phyloP scores from a whole-genome alignment of 2,888 invertebrate genomes.

The Polymixis flavicincta region DNA sequence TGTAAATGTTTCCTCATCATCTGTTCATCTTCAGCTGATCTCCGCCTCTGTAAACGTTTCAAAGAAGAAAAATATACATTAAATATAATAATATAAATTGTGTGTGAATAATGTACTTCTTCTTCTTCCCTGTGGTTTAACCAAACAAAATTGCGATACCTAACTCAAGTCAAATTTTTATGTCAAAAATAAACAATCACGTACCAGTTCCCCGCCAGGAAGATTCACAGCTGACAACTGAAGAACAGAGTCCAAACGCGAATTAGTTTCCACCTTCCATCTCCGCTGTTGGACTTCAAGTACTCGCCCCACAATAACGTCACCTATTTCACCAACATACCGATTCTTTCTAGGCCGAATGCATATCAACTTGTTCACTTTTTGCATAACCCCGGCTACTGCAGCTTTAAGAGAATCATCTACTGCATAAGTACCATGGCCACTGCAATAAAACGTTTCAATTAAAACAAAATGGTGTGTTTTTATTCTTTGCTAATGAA shows the following conservation, averaged over 20 bases:
- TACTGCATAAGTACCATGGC: conserved; percentile 98
- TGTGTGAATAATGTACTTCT: no score
- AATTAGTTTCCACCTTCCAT: conserved; percentile 99
- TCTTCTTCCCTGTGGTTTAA: no score
- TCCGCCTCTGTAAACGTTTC: conserved; percentile 91
- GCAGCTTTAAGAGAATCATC: conserved; percentile 96
- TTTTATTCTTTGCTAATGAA: background rate
- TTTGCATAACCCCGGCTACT: conserved; percentile 98
- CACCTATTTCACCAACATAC: conserved; percentile 98
- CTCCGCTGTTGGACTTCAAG: conserved; percentile 98
- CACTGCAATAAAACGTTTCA: conserved; percentile 90
- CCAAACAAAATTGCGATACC: no score
- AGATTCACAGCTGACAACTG: conserved; percentile 98
- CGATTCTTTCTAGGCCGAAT: conserved; percentile 97
- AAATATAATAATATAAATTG: no score
- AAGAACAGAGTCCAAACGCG: conserved; percentile 96
- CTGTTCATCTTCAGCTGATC: conserved; percentile 98
- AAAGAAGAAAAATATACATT: no score
- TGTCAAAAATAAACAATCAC: conserved; percentile 31
- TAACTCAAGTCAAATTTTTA: no score
- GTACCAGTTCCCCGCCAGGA: conserved; percentile 98
- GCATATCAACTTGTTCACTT: conserved; percentile 98
- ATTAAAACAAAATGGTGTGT: conserved; percentile 6
- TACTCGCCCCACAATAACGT: conserved; percentile 98
- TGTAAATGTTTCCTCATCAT: conserved; percentile 98